A percentile compares a stretch with the other conserved stretches of the same genome.
phyloP scores from a whole-genome alignment of 2,113 vertebrate species.

The Istiophorus platypterus region DNA sequence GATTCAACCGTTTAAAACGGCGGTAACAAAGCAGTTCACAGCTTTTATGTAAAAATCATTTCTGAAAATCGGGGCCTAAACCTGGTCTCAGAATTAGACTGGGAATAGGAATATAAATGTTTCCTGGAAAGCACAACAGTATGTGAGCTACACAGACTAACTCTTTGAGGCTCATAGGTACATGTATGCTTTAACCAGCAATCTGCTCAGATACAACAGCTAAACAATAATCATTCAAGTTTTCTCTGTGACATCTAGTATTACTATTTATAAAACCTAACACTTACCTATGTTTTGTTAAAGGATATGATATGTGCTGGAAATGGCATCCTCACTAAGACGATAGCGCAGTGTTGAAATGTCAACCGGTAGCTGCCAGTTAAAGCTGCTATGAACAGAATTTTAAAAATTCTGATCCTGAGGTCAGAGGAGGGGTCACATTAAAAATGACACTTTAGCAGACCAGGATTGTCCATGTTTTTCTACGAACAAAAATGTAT shows the following conservation, averaged over 20 bases:
- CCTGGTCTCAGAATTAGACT: too few relatives aligned
- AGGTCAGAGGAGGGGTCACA: neutral
- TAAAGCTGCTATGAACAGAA: too few relatives aligned
- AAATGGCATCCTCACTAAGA: neutral
- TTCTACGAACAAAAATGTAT: neutral
- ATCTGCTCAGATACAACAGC: neutral
- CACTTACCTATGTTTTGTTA: neutral
- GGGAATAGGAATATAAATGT: neutral
- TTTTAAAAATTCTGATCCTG: neutral
- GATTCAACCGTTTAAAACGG: conserved; percentile 36
- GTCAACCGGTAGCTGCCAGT: neutral
- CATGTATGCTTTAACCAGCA: neutral
- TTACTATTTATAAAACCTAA: neutral
- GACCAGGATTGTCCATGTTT: neutral
- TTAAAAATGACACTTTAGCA: neutral
- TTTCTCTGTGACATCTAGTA: neutral
- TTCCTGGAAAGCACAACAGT: neutral
- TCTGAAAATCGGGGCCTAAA: neutral
- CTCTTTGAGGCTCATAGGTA: too few relatives aligned
- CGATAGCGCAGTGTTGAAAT: neutral
- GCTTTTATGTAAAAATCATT: conserved; percentile 25
- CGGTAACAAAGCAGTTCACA: conserved; percentile 2
- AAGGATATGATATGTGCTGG: neutral
- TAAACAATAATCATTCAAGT: neutral
- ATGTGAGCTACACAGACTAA: too few relatives aligned